Base-by-base conservation (phyloP, 2,888 invertebrate genomes). In the Linyphia triangularis region DNA sequence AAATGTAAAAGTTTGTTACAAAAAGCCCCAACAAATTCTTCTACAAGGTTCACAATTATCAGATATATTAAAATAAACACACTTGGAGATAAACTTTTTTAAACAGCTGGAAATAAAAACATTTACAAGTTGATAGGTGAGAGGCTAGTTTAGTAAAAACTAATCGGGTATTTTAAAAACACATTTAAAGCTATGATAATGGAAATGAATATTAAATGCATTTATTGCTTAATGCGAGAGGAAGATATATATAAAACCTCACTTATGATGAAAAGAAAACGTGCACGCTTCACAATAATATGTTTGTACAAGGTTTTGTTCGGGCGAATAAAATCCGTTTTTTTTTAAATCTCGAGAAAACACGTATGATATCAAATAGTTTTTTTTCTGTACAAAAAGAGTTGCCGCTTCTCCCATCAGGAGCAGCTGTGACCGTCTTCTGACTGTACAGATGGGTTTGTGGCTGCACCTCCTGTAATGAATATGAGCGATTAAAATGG, bases 401-500 rank as follows among this genome's bases (percentile, higher is more conserved):
- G 6, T 26, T 4, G 6, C 16, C n/a, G n/a, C 22, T 19, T n/a
- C 16, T 40, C 19, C 16, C 30, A 73, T 81, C 81, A 86, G 67
- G 86, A 86, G 40, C 73, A 81, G 30, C 81, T 75, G 19, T 73
- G 86, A 0, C 81, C 86, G 67, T 86, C 86, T 37, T 86, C 86
- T 30, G 86, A 81, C 33, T 75, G 81, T 24, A 59, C 59, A 40
- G 86, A 67, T 28, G 86, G 73, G 28, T 81, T 81, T 24, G 59
- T 16, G 43, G 24, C 30, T 2, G 57, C 33, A 26, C 72, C 75
- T 59, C 67, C 86, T 81, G 43, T 30, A 72, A 73, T 10, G 51
- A 43, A 16, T 28, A 30, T 19, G 1, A 26, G 4, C 9, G 19
- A 19, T 24, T 70, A 22, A n/a, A n/a, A n/a, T n/a, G n/a, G n/a